Evolutionary conservation across 2,113 vertebrate genomes (phyloP), one percentile per base, ranked within the genome.

Genomic region (Myrmophylax atrothorax): DNA sequence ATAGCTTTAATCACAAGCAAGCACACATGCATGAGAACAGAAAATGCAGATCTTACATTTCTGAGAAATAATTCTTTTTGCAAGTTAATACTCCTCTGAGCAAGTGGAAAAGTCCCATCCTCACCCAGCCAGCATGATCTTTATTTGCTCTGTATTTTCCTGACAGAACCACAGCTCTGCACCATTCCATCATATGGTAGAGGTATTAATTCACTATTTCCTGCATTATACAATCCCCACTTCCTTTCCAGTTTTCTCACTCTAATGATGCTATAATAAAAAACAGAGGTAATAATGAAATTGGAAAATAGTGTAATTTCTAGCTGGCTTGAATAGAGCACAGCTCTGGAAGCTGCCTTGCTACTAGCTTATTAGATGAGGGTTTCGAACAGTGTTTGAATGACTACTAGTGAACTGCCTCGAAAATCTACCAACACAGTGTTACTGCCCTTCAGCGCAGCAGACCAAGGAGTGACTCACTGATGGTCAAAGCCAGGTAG

Each of bases 171-270:
- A 80, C 83, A 90, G 94, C 93, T 78, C 94, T 96, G 76, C 90
- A 94, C 88, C 0, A 0, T 64, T 95, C 93, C 82, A 84, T 94
- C 90, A 33, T 92, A 89, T 40, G 60, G 76, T 46, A 87, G 69
- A 96, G 88, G 94, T 95, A 97, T 93, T 96, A 92, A 95, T 96
- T 94, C 96, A 75, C 94, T 90, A 46, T 92, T 97, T 96, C 95
- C 96, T 94, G 76, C 69, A 93, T 96, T 95, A 94, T 93, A 95
- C 90, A 96, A 95, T 95, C 90, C 56, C 42, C 28, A 33, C 85
- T 97, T 97, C 94, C 93, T 89, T 89, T 95, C 93, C 93, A 96
- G 90, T 92, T 94, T 96, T 97, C 96, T 96, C 96, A 96, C 94
- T 87, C 55, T 90, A 90, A 91, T 86, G 90, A 96, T 92, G 90